Evolutionary conservation across 2,113 vertebrate species (phyloP).

Genomic region (Dissostichus mawsoni): DNA sequence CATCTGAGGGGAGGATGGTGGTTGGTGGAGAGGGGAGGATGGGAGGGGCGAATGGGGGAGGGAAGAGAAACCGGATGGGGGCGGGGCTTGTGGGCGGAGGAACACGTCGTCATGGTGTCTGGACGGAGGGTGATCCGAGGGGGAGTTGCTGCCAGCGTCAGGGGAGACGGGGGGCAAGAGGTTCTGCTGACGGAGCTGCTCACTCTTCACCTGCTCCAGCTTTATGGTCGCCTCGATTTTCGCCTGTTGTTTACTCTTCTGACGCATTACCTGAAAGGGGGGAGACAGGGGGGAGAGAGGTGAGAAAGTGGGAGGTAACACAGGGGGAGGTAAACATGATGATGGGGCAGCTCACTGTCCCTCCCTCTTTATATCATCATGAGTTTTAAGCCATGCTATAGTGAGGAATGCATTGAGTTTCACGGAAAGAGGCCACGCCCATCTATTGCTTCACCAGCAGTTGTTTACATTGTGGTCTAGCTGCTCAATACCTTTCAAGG

Average conservation of each 20-base stretch:
- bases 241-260: conserved; percentile 96
- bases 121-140: conserved; percentile 80
- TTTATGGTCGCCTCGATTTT: conserved; percentile 98
- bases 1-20: conserved; percentile 88
- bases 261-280: conserved; percentile 92
- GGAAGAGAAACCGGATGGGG: conserved; percentile 86
- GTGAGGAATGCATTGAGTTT: too few species aligned
- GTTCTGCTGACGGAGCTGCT: conserved; percentile 90
- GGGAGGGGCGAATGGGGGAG: conserved; percentile 86
- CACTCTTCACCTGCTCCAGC: conserved; percentile 96
- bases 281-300: not conserved
- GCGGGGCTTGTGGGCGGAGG: conserved; percentile 93
- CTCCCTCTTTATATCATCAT: too few species aligned
- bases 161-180: conserved; percentile 84
- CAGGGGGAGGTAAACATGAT: too few species aligned
- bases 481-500: too few species aligned
- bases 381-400: too few species aligned
- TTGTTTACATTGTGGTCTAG: too few species aligned
- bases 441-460: too few species aligned
- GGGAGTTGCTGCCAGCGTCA: conserved; percentile 87
- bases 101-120: conserved; percentile 94
- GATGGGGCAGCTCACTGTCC: too few species aligned
- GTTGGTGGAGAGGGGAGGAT: conserved; percentile 87
- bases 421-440: too few species aligned
- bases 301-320: not conserved